Base-by-base conservation (phyloP, 2,113 vertebrate genomes). In the Vicugna pacos region DNA sequence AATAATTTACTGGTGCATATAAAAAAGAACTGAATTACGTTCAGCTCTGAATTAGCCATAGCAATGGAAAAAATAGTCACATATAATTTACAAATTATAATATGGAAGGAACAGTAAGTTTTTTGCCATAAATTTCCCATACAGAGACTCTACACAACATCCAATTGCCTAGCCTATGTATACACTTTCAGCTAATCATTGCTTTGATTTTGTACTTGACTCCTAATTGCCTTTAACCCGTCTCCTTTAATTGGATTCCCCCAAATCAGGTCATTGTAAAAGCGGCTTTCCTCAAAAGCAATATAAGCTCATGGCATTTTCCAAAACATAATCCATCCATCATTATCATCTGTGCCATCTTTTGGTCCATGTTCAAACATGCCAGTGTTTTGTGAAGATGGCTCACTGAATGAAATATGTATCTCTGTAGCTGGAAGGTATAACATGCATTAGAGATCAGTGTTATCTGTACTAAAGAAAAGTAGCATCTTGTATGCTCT, bases 1-100 rank as follows among this genome's bases (percentile, higher is more conserved):
- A 79, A 73, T 93, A 12, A 35, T 54, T 73, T 93, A 7, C 19
- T 70, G 56, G 15, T 62, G 7, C 15, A 75, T 81, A 46, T 91
- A 52, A 90, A 82, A 93, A 60, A 67, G 32, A 88, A 70, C 52
- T 56, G 6, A 93, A 54, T 84, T 89, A 92, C 7, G 88, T 46
- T 50, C 30, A 79, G 50, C 8, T 84, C 19, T 89, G 15, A 96
- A 81, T 82, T 90, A 84, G 24, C 14, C 17, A 67, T 8, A 30
- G 6, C 69, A 84, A 80, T 52, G 11, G 28, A 52, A 77, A 76
- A 96, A 88, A 81, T 12, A 87, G 17, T 52, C 30, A 76, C 60
- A 70, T 38, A 50, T 38, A 76, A 70, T 93, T 95, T 42, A 32
- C 70, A 86, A 67, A 30, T 67, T 54, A 56, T 22, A 82, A 67